Percentiles rank a stretch among this genome's conserved stretches.
Conservation (phyloP, 2,888 invertebrate species). For the Microctonus hyperodae region DNA sequence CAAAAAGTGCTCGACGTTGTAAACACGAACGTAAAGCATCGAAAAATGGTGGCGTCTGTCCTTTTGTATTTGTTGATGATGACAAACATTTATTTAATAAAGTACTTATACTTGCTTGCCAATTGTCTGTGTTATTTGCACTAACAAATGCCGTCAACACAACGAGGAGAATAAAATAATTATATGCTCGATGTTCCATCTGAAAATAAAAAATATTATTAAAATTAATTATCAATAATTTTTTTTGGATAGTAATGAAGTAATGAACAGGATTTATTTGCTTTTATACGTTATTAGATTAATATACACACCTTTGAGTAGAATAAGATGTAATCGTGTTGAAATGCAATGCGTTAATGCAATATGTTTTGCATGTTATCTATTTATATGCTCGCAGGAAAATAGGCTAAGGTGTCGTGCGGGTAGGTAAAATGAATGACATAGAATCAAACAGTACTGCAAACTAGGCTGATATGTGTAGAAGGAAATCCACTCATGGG, state of each 20-base stretch:
- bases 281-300: too few relatives aligned
- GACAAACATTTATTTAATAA: slow-evolving; percentile 51
- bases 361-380: slow-evolving; percentile 26
- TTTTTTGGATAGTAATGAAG: too few relatives aligned
- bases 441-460: slow-evolving; percentile 35
- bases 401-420: slow-evolving; percentile 51
- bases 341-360: slow-evolving; percentile 29
- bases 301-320: background rate
- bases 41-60: slow-evolving; percentile 41
- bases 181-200: slow-evolving; percentile 9
- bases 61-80: slow-evolving; percentile 37
- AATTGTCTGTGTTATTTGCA: slow-evolving; percentile 20
- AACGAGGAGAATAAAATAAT: background rate
- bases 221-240: background rate
- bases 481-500: slow-evolving; percentile 49
- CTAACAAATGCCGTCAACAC: background rate
- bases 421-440: slow-evolving; percentile 21
- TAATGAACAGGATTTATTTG: too few relatives aligned
- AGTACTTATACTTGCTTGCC: slow-evolving; percentile 44
- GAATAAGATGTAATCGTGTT: background rate
- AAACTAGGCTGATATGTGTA: background rate
- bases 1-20: slow-evolving; percentile 62
- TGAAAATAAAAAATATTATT: background rate
- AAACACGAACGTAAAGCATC: slow-evolving; percentile 49
- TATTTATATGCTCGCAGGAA: slow-evolving; percentile 52